Conservation (phyloP, 2,888 invertebrate genomes). For the Polydrusus cervinus region DNA sequence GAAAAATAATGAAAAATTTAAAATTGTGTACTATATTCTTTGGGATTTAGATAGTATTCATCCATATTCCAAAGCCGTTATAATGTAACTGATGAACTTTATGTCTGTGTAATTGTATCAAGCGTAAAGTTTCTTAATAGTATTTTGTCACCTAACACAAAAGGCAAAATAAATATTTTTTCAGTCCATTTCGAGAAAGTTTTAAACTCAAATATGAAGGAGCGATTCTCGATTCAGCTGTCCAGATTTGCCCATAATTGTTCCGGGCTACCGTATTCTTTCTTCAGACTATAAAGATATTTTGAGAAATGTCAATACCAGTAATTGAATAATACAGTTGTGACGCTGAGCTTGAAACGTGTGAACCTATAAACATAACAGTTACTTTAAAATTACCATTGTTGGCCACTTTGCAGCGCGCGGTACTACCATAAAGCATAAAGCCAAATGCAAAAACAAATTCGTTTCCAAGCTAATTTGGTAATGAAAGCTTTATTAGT, state of each 20-base stretch:
- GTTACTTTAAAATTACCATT: slow-evolving; percentile 33
- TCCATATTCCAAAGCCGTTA: too few species aligned
- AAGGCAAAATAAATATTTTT: slow-evolving; percentile 39
- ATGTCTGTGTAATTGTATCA: too few species aligned
- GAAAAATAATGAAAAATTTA: too few species aligned
- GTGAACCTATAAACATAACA: slow-evolving; percentile 43
- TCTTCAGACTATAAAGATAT: slow-evolving; percentile 30
- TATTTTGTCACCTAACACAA: slow-evolving; percentile 4
- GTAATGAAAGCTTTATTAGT: slow-evolving; percentile 37
- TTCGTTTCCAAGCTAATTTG: slow-evolving; percentile 35
- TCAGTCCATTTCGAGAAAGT: slow-evolving; percentile 31
- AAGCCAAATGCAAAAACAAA: slow-evolving; percentile 26
- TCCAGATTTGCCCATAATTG: slow-evolving; percentile 21
- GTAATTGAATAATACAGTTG: slow-evolving; percentile 42
- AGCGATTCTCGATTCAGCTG: slow-evolving; percentile 29
- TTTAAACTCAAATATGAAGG: slow-evolving; percentile 18
- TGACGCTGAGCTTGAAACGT: slow-evolving; percentile 25
- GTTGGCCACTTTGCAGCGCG: not conserved
- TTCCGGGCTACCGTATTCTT: slow-evolving; percentile 23
- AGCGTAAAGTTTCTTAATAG: not conserved
- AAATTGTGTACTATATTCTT: too few species aligned
- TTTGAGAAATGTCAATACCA: slow-evolving; percentile 44
- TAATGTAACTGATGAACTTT: too few species aligned
- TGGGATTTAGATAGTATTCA: too few species aligned
- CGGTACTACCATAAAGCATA: slow-evolving; percentile 31